A percentile compares a stretch with the other conserved stretches of the same genome.
Conservation (phyloP, 2,113 vertebrate genomes). For the Coturnix japonica region DNA sequence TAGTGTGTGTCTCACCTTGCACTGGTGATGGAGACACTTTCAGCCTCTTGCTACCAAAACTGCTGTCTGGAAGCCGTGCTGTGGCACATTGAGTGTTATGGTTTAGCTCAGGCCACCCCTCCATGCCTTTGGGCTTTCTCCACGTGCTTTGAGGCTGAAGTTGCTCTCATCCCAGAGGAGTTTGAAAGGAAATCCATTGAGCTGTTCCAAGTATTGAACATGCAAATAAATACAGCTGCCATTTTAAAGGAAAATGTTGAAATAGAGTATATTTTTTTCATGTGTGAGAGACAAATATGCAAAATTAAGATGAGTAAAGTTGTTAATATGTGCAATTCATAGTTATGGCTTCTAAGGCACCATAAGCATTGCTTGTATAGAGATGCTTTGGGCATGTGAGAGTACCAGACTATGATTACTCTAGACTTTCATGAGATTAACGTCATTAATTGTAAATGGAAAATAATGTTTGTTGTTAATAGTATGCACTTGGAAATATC, state of each 20-base stretch:
- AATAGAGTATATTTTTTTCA: not conserved
- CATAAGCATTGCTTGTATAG: not conserved
- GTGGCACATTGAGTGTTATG: accelerated
- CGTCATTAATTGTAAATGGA: not conserved
- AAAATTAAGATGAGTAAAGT: not conserved
- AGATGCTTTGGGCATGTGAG: not conserved
- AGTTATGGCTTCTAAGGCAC: not conserved
- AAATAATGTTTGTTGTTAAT: not conserved
- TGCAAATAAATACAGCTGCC: not conserved
- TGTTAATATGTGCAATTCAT: not conserved
- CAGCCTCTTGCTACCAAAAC: not conserved
- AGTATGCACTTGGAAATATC: not conserved
- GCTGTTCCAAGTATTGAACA: not conserved
- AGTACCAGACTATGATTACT: not conserved
- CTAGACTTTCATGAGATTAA: not conserved
- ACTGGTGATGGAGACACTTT: not conserved
- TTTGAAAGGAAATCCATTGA: not conserved
- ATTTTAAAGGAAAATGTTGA: not conserved
- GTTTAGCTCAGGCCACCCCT: not conserved
- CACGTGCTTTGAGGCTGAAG: not conserved
- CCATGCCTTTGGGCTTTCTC: not conserved
- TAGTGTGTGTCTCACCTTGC: not conserved
- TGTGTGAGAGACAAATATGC: not conserved
- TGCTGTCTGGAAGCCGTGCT: not conserved
- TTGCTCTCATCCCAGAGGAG: not conserved